phyloP scores from a whole-genome alignment of 92 coral and sea anemone genomes.

The Nematostella vectensis region DNA sequence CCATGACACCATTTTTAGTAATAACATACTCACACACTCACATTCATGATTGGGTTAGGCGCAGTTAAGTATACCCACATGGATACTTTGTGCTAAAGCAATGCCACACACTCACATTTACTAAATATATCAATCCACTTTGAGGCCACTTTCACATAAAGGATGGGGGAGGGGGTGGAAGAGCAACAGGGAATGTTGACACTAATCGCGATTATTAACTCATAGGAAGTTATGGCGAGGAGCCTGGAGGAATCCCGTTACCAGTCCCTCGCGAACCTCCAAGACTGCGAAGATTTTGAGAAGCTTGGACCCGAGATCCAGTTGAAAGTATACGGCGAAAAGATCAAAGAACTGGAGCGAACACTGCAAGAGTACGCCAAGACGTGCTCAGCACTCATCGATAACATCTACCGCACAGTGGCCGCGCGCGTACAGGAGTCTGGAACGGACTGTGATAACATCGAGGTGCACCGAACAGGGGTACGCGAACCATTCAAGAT shows the following conservation, averaged over 20 bases:
- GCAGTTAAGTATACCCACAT: too few relatives aligned
- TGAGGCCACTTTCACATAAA: too few relatives aligned
- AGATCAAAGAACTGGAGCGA: constrained; percentile 53
- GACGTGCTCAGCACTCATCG: constrained; percentile 45
- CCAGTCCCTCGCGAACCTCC: constrained; percentile 30
- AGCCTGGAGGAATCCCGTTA: constrained; percentile 41
- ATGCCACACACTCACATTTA: too few relatives aligned
- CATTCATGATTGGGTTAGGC: too few relatives aligned
- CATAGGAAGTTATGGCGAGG: constrained; percentile 27
- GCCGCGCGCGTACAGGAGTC: constrained; percentile 24
- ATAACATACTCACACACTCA: too few relatives aligned
- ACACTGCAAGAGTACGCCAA: constrained; percentile 51
- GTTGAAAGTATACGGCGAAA: constrained; percentile 36
- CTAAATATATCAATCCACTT: too few relatives aligned
- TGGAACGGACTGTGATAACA: constrained; percentile 41
- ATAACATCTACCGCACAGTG: constrained; percentile 27
- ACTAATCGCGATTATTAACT: too few relatives aligned
- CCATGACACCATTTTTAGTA: too few relatives aligned
- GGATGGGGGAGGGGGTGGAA: too few relatives aligned
- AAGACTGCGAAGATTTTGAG: constrained; percentile 31
- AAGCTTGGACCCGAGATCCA: constrained; percentile 48
- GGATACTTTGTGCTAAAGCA: too few relatives aligned
- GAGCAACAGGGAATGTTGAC: too few relatives aligned
- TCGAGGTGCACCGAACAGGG: constrained; percentile 31
- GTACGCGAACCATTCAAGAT: constrained; percentile 49